Evolutionary conservation across 2,113 vertebrate species (phyloP).

Genomic region (Glareola pratincola): DNA sequence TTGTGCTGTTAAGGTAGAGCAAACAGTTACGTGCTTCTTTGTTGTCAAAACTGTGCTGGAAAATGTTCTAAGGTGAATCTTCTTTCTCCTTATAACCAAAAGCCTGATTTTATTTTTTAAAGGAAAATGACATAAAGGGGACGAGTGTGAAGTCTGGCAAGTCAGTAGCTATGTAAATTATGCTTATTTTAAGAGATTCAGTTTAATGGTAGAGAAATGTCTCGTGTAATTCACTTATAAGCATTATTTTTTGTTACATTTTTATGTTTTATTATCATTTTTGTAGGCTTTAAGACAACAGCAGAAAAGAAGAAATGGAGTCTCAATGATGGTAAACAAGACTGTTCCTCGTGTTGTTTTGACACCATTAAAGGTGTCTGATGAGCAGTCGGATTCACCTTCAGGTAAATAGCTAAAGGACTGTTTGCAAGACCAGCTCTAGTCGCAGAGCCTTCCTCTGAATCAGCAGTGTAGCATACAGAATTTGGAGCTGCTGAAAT

Average conservation of each 20-base stretch:
- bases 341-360: conserved; percentile 86
- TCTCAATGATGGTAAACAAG: conserved; percentile 90
- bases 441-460: conserved; percentile 38
- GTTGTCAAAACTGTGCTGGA: conserved; percentile 68
- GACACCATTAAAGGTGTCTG: conserved; percentile 87
- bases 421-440: background rate
- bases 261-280: conserved; percentile 73
- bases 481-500: conserved; percentile 37
- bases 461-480: background rate
- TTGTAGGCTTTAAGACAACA: conserved; percentile 86
- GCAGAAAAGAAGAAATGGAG: conserved; percentile 88
- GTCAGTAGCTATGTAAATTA: conserved; percentile 58
- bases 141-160: conserved; percentile 44
- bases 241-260: conserved; percentile 61
- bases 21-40: conserved; percentile 68
- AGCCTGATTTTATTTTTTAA: conserved; percentile 59
- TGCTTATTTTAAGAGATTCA: conserved; percentile 51
- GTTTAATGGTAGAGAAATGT: conserved; percentile 52
- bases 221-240: conserved; percentile 64
- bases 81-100: conserved; percentile 54
- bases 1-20: conserved; percentile 70
- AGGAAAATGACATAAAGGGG: conserved; percentile 63
- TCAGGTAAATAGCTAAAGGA: conserved; percentile 80
- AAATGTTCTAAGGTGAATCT: conserved; percentile 64
- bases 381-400: conserved; percentile 86